Base-by-base conservation (phyloP, 2,113 vertebrate genomes). In the Rissa tridactyla region DNA sequence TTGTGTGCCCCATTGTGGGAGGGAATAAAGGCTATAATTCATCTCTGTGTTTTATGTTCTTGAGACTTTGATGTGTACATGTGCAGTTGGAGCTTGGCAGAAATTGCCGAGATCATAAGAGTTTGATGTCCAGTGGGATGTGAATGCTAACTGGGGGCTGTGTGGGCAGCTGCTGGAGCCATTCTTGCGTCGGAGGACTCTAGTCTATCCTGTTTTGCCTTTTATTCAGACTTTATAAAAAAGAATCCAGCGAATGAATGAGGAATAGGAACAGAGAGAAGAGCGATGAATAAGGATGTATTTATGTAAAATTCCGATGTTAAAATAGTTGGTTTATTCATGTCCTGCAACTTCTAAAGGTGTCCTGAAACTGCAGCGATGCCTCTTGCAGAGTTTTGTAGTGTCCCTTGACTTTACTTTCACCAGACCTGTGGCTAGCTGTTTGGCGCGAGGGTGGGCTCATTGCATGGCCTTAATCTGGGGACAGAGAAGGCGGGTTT, bases 381-480 rank as follows among this genome's bases (percentile, higher is more conserved):
- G 18, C 2, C 38, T 54, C 38, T 69, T 34, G 25, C 34, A 30
- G 83, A 13, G 26, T 15, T 75, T 14, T 0, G 0, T 13, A 17
- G 8, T 8, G 29, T 13, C 36, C 65, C 22, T 20, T 12, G 75
- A 26, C 21, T 46, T 27, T 13, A 4, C 29, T 84, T 44, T 36
- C 20, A 15, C 19, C 9, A 9, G 47, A 9, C 16, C 40, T 6
- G 0, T 6, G 36, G 40, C 44, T 8, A 2, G 13, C 55, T 27
- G 12, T 18, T 30, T 3, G 0, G 2, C 16, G 36, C 2, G 4
- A 29, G 69, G 19, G 2, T 16, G 81, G 57, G 52, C 71, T 69
- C 13, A 2, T 40, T 25, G 14, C 3, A 1, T 4, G 46, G 8
- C 10, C 15, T 9, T 2, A 0, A 1, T 23, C 2, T 30, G 75